phyloP scores from a whole-genome alignment of 2,797 vertebrate genomes.

The Erethizon dorsatum region DNA sequence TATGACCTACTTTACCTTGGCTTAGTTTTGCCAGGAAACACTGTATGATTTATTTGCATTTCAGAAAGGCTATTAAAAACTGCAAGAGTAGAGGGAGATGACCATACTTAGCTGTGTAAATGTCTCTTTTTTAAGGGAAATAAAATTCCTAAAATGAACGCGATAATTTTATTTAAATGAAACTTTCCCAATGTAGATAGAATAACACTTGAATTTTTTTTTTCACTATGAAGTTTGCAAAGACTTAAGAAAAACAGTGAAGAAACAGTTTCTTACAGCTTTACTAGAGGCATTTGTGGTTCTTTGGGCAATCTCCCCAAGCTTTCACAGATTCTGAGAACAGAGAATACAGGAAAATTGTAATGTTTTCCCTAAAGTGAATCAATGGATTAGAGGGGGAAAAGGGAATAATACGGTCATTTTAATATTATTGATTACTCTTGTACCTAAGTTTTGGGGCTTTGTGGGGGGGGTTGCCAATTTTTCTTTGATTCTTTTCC shows the following conservation, averaged over 20 bases:
- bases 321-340: neutral
- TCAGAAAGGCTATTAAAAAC: slow-evolving; percentile 19
- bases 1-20: neutral
- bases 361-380: slow-evolving; percentile 25
- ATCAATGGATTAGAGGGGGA: neutral
- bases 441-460: neutral
- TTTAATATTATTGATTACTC: neutral
- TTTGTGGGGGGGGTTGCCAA: neutral
- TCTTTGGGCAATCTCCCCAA: neutral
- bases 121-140: neutral
- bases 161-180: neutral
- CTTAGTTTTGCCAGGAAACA: neutral
- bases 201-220: neutral
- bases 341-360: neutral
- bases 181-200: neutral
- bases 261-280: neutral
- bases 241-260: neutral
- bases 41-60: neutral
- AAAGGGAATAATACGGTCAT: neutral
- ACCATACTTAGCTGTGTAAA: neutral
- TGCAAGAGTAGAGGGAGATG: neutral
- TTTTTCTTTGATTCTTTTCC: neutral
- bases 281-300: neutral
- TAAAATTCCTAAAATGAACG: neutral
- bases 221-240: neutral